A percentile compares a stretch with the other conserved stretches of the same genome.
These are phyloP conservation scores for Ceratoteleas bidentatus DNA, from an alignment of 1,140 invertebrate species.

Conservation along the genomic window DNA sequence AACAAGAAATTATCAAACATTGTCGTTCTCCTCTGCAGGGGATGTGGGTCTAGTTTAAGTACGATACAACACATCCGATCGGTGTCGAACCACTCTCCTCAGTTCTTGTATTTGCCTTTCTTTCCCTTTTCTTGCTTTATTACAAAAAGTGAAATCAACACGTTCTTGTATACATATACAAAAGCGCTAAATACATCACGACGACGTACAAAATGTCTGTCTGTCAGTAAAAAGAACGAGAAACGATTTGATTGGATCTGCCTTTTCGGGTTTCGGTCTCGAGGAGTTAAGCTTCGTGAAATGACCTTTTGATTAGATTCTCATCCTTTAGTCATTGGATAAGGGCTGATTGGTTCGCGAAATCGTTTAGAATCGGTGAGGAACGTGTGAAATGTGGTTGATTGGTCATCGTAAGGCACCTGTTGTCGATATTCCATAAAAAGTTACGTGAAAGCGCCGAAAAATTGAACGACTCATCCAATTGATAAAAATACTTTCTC, in stretches of 20 bases:
- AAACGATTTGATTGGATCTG: no score
- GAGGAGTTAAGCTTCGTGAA: background rate
- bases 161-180: conserved; percentile 12
- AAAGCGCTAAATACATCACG: conserved; percentile 11
- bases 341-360: background rate
- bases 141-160: conserved; percentile 12
- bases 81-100: conserved; percentile 15
- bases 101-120: conserved; percentile 15
- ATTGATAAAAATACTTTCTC: no score
- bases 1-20: conserved; percentile 59
- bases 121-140: conserved; percentile 15
- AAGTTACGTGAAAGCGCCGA: background rate
- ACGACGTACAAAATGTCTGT: no score
- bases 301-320: background rate
- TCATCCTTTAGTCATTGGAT: background rate
- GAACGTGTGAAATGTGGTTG: conserved; percentile 38
- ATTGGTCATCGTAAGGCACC: conserved; percentile 37
- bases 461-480: no score
- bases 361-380: conserved; percentile 31
- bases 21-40: conserved; percentile 14
- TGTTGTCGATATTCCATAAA: conserved; percentile 32
- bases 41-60: conserved; percentile 46
- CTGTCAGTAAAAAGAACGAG: no score
- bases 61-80: conserved; percentile 41
- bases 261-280: no score